Percentiles rank a stretch among this genome's conserved stretches.
phyloP scores from a whole-genome alignment of 2,797 vertebrate genomes.

The Botia kubotai region DNA sequence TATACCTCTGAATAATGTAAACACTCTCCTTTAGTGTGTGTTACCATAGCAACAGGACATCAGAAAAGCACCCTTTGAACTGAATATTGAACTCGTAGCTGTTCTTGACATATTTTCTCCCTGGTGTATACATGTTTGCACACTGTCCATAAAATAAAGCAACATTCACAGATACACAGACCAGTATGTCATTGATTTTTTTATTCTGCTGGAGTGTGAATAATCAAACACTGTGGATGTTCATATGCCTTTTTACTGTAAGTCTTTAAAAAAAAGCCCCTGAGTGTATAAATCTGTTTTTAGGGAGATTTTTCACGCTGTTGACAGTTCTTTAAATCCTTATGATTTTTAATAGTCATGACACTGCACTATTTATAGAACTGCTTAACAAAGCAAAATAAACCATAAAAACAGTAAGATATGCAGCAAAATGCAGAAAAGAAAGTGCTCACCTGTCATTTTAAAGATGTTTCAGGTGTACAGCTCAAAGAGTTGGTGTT shows the following conservation, averaged over 20 bases:
- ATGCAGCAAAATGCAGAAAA: neutral
- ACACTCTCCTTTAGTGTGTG: neutral
- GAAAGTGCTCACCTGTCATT: constrained; percentile 1
- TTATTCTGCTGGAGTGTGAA: neutral
- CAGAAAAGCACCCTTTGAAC: constrained; percentile 57
- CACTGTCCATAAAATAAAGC: neutral
- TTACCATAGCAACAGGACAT: constrained; percentile 69
- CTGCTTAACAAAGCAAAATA: constrained; percentile 3
- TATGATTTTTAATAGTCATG: neutral
- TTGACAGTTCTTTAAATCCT: constrained; percentile 16
- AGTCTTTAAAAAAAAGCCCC: neutral
- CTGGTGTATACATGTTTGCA: neutral
- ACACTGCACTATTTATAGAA: constrained; percentile 47
- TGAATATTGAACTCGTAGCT: constrained; percentile 6
- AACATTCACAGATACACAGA: neutral
- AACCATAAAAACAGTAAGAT: constrained; percentile 14
- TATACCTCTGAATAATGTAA: constrained; percentile 40
- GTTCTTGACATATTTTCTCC: constrained; percentile 20
- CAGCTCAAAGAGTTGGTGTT: constrained; percentile 5
- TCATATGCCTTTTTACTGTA: neutral
- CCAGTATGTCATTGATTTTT: neutral
- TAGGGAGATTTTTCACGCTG: constrained; percentile 8
- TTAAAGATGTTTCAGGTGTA: constrained; percentile 16
- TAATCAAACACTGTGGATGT: neutral
- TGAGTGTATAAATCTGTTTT: neutral